Percentiles rank a stretch among this genome's conserved stretches.
Conservation (phyloP, 2,113 vertebrate species). For the Xyrauchen texanus region DNA sequence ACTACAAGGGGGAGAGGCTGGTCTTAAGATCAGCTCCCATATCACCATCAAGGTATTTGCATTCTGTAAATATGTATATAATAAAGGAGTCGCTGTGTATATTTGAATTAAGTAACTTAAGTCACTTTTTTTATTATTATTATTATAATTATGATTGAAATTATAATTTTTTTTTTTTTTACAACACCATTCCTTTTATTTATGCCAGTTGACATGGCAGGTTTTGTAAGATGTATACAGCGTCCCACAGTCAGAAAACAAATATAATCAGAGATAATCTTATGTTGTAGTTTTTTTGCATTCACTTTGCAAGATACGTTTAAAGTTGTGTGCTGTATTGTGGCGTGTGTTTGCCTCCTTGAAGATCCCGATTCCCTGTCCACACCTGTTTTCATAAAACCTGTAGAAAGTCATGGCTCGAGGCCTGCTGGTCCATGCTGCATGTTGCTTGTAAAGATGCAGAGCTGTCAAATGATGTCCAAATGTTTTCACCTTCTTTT, state of each 20-base stretch:
- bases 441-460: constrained; percentile 65
- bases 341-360: constrained; percentile 75
- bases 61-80: constrained; percentile 93
- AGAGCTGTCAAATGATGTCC: constrained; percentile 63
- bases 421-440: constrained; percentile 48
- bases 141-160: constrained; percentile 50
- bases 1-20: constrained; percentile 62
- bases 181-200: constrained; percentile 87
- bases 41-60: constrained; percentile 79
- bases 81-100: constrained; percentile 98
- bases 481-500: constrained; percentile 61
- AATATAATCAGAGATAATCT: constrained; percentile 77
- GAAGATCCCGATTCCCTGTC: constrained; percentile 40
- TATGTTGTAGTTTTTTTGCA: constrained; percentile 67
- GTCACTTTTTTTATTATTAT: constrained; percentile 79
- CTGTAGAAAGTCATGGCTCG: constrained; percentile 34
- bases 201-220: constrained; percentile 79
- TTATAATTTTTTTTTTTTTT: not conserved
- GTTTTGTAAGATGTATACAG: constrained; percentile 78
- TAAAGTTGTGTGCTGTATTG: constrained; percentile 78
- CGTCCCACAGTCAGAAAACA: constrained; percentile 68
- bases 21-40: constrained; percentile 66
- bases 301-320: constrained; percentile 65
- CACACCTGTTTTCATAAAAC: constrained; percentile 57
- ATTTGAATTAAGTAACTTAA: constrained; percentile 99